Conservation (phyloP, 2,888 invertebrate genomes). For the Salticus scenicus region DNA sequence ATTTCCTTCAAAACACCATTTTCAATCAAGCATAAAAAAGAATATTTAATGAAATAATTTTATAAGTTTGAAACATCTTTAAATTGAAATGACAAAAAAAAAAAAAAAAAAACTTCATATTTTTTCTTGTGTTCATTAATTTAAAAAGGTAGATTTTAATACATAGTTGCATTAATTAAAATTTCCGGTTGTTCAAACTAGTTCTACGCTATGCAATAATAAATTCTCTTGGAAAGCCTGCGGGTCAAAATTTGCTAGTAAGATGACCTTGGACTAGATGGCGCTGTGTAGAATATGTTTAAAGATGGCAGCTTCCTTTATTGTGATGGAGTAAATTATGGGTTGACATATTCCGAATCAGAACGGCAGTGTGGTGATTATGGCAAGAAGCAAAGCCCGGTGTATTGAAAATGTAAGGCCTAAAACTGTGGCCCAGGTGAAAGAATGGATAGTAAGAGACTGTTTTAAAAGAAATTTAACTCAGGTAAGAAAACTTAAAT, state of each 20-base stretch:
- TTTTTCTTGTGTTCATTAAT: too few species aligned
- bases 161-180: conserved; percentile 55
- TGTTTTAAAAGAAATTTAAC: conserved; percentile 1
- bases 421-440: conserved; percentile 67
- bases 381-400: conserved; percentile 60
- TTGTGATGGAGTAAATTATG: conserved; percentile 71
- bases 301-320: conserved; percentile 71
- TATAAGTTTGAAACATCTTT: too few species aligned
- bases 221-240: conserved; percentile 32
- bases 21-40: not conserved
- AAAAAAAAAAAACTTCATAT: too few species aligned
- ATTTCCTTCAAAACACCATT: not conserved
- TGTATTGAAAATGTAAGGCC: conserved; percentile 59
- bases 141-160: not conserved
- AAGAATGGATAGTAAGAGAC: conserved; percentile 45
- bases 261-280: conserved; percentile 70
- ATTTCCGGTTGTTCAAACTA: conserved; percentile 56
- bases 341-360: conserved; percentile 71
- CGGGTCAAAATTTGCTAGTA: conserved; percentile 68
- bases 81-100: too few species aligned
- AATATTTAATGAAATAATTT: not conserved
- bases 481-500: conserved; percentile 58
- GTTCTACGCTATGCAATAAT: conserved; percentile 41
- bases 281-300: conserved; percentile 66
- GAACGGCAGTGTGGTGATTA: conserved; percentile 64